These are phyloP conservation scores for Eubasilissa splendida DNA, from an alignment of 2,888 invertebrate species.

Conservation along the genomic window DNA sequence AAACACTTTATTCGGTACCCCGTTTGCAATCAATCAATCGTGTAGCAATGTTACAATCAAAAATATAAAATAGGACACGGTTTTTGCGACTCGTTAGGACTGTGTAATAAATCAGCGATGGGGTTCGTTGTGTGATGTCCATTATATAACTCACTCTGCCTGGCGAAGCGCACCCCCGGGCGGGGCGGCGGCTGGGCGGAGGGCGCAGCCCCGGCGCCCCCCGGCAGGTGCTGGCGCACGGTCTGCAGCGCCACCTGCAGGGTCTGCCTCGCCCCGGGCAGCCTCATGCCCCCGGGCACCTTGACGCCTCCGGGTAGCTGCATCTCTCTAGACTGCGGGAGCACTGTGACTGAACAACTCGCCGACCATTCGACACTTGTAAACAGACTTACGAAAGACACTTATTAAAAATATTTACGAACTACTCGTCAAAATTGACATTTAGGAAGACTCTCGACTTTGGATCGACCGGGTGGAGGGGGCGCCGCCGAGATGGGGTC, in stretches of 20 bases:
- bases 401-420: neutral
- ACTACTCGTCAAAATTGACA: slow-evolving; percentile 8
- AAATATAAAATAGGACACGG: too few species aligned
- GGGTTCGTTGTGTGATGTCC: too few species aligned
- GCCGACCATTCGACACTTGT: neutral
- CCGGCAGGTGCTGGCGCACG: slow-evolving; percentile 83
- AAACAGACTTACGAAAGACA: neutral
- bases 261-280: slow-evolving; percentile 84
- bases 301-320: neutral
- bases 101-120: too few species aligned
- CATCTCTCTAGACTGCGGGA: neutral
- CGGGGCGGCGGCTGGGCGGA: slow-evolving; percentile 60
- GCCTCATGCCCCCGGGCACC: slow-evolving; percentile 62
- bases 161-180: slow-evolving; percentile 73
- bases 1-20: too few species aligned
- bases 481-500: slow-evolving; percentile 28
- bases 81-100: too few species aligned
- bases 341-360: neutral
- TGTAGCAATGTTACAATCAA: too few species aligned
- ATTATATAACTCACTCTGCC: slow-evolving; percentile 65
- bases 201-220: slow-evolving; percentile 66
- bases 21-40: too few species aligned
- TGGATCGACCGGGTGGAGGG: neutral
- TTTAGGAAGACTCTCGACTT: neutral
- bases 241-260: slow-evolving; percentile 89